Conservation (phyloP, 2,113 vertebrate genomes). For the Cyanocitta stelleri region DNA sequence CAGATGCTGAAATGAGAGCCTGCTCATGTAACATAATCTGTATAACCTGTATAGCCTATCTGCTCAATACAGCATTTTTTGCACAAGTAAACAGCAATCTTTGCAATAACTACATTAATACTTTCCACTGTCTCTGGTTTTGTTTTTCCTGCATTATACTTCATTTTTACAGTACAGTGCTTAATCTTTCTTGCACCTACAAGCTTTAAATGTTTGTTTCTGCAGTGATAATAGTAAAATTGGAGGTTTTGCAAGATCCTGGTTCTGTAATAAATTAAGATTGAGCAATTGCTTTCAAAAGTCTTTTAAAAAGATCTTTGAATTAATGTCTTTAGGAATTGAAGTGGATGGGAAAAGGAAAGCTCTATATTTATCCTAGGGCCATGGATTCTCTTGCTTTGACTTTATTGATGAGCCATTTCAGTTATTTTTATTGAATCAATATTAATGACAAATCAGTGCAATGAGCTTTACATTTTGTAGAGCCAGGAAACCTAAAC, state of each 20-base stretch:
- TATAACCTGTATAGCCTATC: not conserved
- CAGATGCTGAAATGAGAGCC: not conserved
- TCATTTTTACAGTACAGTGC: not conserved
- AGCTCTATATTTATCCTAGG: not conserved
- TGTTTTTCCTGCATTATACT: fast-evolving
- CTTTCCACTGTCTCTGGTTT: not conserved
- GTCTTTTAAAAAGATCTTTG: not conserved
- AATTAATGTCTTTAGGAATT: not conserved
- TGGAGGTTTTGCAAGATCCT: not conserved
- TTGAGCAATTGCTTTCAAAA: not conserved
- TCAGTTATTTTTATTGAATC: not conserved
- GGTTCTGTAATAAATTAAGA: not conserved
- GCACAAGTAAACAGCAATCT: not conserved
- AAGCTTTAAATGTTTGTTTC: not conserved
- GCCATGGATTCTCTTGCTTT: not conserved
- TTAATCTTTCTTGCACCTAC: not conserved
- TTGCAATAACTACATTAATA: not conserved
- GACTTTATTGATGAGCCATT: not conserved
- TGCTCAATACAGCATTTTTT: not conserved
- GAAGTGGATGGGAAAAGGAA: not conserved
- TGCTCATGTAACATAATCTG: not conserved
- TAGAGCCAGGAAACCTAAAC: not conserved
- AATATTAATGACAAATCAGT: not conserved
- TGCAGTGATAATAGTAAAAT: not conserved
- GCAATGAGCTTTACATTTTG: not conserved